Evolutionary conservation across 2,113 vertebrate species (phyloP), one percentile per base, ranked within the genome.

Genomic region (Melanerpes aurifrons): DNA sequence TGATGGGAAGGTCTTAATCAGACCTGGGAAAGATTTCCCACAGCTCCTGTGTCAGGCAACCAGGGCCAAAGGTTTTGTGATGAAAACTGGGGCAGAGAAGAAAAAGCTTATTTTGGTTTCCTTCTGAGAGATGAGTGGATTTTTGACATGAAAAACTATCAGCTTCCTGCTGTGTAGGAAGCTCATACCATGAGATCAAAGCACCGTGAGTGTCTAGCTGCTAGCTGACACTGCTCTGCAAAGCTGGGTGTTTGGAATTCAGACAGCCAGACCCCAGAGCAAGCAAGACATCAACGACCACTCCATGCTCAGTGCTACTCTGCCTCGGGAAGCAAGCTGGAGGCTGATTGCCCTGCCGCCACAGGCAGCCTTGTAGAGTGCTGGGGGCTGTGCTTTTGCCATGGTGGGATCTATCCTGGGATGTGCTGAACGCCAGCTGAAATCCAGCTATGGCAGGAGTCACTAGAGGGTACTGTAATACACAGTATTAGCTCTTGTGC

Each of bases 31-130:
- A 88, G 73, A 86, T 93, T 96, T 95, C 86, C 86, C 87, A 93
- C 90, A 92, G 90, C 88, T 95, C 83, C 25, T 84, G 87, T 96
- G 93, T 93, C 82, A 89, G 93, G 82, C n/a, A 81, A 88, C 18
- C 84, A 64, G 82, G 89, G 90, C 84, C 92, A 97, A 96, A 94
- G 95, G 89, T 95, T 95, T 89, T 88, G 73, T 88, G 64, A 88
- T 63, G 78, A 96, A 95, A 97, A 92, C 70, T 96, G 87, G 93
- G 89, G 9, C 90, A 96, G 70, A 94, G 88, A 94, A 96, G 89
- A 95, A 88, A 95, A 95, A 88, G 92, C 84, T 96, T 96, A 95
- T 96, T 95, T 95, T 96, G 93, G 82, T 96, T 95, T 95, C 93
- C 73, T 91, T 94, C 82, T 9, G 17, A 95, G 85, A 91, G 94